Evolutionary conservation across 2,888 invertebrate species (phyloP), one percentile per base, ranked within the genome.

Genomic region (Epirrhoe alternata): DNA sequence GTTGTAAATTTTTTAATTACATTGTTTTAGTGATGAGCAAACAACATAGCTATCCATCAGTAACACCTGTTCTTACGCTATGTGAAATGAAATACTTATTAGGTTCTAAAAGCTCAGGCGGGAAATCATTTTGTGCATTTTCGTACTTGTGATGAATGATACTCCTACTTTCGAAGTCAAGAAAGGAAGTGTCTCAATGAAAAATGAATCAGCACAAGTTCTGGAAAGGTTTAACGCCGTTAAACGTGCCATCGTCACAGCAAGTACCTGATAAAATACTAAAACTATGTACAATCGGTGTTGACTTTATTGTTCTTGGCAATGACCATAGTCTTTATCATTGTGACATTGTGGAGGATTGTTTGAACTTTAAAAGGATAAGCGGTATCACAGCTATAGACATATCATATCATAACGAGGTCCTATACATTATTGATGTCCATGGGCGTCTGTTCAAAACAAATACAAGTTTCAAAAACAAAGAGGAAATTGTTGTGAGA

Each of bases 401-500:
- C 88, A 94, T 96, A 83, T 95, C 95, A 74, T 93, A 94, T 77
- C 94, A 94, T 80, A 93, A 94, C 76, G 90, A 94, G 74, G 85
- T 93, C 76, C 85, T 96, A 54, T 96, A 94, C 82, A 88, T 95
- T 66, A 94, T 96, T 69, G 95, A 95, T 86, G 88, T 92, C 56
- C 94, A 94, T 77, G 96, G 96, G 16, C 88, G 94, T 68, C 93
- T 95, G 30, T 94, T 94, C 75, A 95, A 94, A 84, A 87, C 94
- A 72, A 94, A 94, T 80, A 86, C 94, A 55, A 88, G 88, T 78
- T 90, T 95, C 77, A 94, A 92, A 80, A 84, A 91, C 66, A 86
- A 94, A 70, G 94, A 95, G 81, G 95, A 95, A 84, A 94, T 96
- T 63, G 78, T 94, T 61, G 89, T 96, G 31, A 93, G 94, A 73